These are phyloP conservation scores for Whitmania pigra DNA, from an alignment of 1,140 invertebrate genomes.

Conservation along the genomic window DNA sequence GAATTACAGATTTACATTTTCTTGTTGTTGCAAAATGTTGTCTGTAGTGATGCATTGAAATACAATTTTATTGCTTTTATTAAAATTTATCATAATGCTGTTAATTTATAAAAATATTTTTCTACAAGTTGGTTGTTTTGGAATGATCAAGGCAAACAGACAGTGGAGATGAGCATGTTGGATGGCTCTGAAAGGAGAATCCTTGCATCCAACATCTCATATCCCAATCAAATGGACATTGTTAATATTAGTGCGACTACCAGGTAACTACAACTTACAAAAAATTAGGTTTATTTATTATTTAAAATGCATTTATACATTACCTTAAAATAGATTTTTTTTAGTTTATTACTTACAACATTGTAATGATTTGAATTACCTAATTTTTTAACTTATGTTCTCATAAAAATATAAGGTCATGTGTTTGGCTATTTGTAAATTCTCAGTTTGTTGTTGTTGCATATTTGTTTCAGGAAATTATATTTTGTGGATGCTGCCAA, in stretches of 20 bases:
- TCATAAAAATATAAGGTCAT: too few relatives aligned
- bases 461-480: not conserved
- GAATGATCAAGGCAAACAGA: not conserved
- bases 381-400: too few relatives aligned
- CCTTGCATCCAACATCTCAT: not conserved
- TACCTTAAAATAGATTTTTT: not conserved
- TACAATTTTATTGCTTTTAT: too few relatives aligned
- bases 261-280: not conserved
- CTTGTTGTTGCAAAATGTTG: too few relatives aligned
- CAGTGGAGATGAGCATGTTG: conserved; percentile 2
- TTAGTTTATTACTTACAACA: not conserved
- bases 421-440: not conserved
- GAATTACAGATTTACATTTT: not conserved
- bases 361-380: too few relatives aligned
- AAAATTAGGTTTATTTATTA: not conserved
- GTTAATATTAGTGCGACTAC: not conserved
- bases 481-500: conserved; percentile 3
- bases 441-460: not conserved
- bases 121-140: not conserved
- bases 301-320: not conserved
- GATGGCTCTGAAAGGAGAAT: not conserved
- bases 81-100: too few relatives aligned
- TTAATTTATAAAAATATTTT: too few relatives aligned
- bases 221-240: not conserved
- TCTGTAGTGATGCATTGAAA: too few relatives aligned